Conservation (phyloP, 2,888 invertebrate genomes). For the Maniola hyperantus region DNA sequence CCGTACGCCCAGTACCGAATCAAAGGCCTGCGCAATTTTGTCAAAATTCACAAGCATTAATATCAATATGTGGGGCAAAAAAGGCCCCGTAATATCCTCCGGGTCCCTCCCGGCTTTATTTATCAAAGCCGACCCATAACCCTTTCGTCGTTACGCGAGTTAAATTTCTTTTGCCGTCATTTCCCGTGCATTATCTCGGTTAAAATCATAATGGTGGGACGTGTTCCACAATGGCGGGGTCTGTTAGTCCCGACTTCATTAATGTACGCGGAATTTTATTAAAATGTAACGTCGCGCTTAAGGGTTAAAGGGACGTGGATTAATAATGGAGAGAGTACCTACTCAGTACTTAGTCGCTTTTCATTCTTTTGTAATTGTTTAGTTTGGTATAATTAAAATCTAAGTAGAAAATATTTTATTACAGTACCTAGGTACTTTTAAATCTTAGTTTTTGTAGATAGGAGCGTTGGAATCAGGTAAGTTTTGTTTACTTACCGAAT, state of each 20-base stretch:
- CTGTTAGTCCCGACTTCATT: conserved; percentile 72
- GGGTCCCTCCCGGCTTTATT: conserved; percentile 73
- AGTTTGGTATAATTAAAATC: conserved; percentile 9
- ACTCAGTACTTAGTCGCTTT: conserved; percentile 9
- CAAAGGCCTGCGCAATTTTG: conserved; percentile 66
- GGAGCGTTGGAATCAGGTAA: background rate
- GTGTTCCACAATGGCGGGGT: conserved; percentile 66
- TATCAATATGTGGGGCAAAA: conserved; percentile 80
- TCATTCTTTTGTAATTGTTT: conserved; percentile 12
- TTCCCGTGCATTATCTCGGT: conserved; percentile 82
- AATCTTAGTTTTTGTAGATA: too few relatives aligned
- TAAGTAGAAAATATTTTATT: background rate
- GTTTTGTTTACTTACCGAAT: too few relatives aligned
- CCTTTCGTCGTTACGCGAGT: conserved; percentile 82
- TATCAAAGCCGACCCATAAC: conserved; percentile 79
- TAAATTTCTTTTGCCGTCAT: conserved; percentile 83
- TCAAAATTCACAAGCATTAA: conserved; percentile 79
- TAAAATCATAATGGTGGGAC: conserved; percentile 78
- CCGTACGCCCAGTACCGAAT: conserved; percentile 25
- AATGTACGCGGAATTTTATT: conserved; percentile 81
- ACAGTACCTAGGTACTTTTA: too few relatives aligned
- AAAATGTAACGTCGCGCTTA: conserved; percentile 74
- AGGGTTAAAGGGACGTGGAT: conserved; percentile 54
- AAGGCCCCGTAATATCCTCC: conserved; percentile 74
- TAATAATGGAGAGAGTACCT: conserved; percentile 33